phyloP scores from a whole-genome alignment of 2,888 invertebrate genomes.

The Drosophila meridionalis region DNA sequence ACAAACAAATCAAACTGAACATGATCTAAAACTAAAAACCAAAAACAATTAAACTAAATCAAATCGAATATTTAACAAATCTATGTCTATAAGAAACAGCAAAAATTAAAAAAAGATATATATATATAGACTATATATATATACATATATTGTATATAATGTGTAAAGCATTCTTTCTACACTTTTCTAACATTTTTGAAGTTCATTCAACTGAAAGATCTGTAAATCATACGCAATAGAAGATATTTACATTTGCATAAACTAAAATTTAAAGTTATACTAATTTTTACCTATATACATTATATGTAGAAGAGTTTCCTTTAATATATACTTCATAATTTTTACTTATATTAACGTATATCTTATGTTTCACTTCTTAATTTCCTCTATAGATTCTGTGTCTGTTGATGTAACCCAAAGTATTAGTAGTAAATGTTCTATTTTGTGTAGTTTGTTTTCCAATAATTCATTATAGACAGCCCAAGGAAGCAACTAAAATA shows the following conservation, averaged over 20 bases:
- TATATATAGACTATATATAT: constrained; percentile 19
- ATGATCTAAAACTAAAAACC: constrained; percentile 52
- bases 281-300: constrained; percentile 8
- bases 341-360: constrained; percentile 5
- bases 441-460: constrained; percentile 12
- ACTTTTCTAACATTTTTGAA: constrained; percentile 65
- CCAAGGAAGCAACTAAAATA: constrained; percentile 1
- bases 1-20: constrained; percentile 70
- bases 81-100: constrained; percentile 30
- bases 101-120: constrained; percentile 15
- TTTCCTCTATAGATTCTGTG: not conserved
- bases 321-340: not conserved
- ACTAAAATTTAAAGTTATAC: constrained; percentile 6
- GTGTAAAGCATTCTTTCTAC: constrained; percentile 67
- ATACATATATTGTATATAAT: constrained; percentile 44
- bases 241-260: constrained; percentile 19
- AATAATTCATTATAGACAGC: constrained; percentile 1
- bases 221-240: constrained; percentile 40
- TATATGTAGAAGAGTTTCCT: constrained; percentile 23
- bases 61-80: constrained; percentile 51
- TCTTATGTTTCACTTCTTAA: constrained; percentile 4
- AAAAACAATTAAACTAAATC: constrained; percentile 42
- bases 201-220: constrained; percentile 46
- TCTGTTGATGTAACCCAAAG: not conserved
- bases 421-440: constrained; percentile 10